Evolutionary conservation across 2,888 invertebrate genomes (phyloP).

Genomic region (Tolmerus cingulatus): DNA sequence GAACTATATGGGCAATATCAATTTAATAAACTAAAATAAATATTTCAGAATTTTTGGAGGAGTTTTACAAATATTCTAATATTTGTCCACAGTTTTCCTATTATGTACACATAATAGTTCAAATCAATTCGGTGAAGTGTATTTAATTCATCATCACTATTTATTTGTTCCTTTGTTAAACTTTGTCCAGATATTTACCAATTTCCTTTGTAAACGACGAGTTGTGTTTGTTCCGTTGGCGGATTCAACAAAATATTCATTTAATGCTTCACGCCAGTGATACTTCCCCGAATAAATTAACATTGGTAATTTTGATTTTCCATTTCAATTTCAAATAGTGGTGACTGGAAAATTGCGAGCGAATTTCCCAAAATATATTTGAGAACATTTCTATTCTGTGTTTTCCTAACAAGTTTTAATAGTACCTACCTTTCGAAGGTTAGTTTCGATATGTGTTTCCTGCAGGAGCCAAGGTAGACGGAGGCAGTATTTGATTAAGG

Average conservation of each 20-base stretch:
- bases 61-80: not conserved
- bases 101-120: no score
- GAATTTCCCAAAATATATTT: no score
- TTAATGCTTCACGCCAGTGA: not conserved
- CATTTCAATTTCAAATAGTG: not conserved
- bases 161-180: not conserved
- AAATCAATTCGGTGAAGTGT: not conserved
- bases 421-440: not conserved
- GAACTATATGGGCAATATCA: not conserved
- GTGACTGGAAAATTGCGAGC: not conserved
- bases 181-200: not conserved
- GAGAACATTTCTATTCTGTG: not conserved
- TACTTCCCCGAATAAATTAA: not conserved
- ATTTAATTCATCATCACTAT: not conserved
- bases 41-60: not conserved
- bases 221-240: not conserved
- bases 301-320: not conserved
- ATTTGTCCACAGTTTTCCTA: not conserved
- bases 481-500: not conserved
- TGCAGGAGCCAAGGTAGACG: not conserved
- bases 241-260: not conserved
- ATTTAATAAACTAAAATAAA: not conserved
- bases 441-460: not conserved
- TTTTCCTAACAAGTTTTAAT: not conserved
- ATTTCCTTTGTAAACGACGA: not conserved